These are phyloP conservation scores for Papilio gigon DNA, from an alignment of 2,888 invertebrate genomes.

Conservation along the genomic window DNA sequence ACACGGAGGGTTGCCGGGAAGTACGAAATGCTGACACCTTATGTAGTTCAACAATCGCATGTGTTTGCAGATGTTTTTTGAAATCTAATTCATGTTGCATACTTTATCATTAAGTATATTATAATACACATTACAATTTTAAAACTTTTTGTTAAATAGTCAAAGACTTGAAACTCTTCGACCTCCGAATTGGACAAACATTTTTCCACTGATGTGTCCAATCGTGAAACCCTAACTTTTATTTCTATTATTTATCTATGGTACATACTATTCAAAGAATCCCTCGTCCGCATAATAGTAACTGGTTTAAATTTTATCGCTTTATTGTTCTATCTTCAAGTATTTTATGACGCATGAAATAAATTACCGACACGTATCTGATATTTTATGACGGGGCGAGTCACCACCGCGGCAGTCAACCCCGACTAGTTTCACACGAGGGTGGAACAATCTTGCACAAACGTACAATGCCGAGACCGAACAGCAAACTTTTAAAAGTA, in stretches of 20 bases:
- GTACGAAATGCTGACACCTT: not conserved
- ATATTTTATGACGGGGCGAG: slow-evolving; percentile 52
- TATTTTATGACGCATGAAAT: slow-evolving; percentile 64
- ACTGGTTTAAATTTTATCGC: slow-evolving; percentile 49
- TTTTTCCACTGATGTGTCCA: no score
- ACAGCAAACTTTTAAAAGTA: no score
- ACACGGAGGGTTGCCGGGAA: slow-evolving; percentile 11
- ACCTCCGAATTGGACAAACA: no score
- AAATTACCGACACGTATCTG: slow-evolving; percentile 56
- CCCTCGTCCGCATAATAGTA: slow-evolving; percentile 28
- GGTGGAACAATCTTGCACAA: not conserved
- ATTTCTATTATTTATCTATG: not conserved
- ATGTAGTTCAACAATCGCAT: not conserved
- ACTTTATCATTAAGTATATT: no score
- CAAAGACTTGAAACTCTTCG: no score
- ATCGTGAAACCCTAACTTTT: not conserved
- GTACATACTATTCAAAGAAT: not conserved
- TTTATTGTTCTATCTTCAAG: slow-evolving; percentile 58
- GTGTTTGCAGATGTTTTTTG: no score
- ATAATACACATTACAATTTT: no score
- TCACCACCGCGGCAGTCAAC: slow-evolving; percentile 49
- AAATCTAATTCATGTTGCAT: no score
- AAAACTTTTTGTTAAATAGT: no score
- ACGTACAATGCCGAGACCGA: no score
- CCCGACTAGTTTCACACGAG: slow-evolving; percentile 8